Conservation (phyloP, 2,113 vertebrate species). For the Rynchops niger region DNA sequence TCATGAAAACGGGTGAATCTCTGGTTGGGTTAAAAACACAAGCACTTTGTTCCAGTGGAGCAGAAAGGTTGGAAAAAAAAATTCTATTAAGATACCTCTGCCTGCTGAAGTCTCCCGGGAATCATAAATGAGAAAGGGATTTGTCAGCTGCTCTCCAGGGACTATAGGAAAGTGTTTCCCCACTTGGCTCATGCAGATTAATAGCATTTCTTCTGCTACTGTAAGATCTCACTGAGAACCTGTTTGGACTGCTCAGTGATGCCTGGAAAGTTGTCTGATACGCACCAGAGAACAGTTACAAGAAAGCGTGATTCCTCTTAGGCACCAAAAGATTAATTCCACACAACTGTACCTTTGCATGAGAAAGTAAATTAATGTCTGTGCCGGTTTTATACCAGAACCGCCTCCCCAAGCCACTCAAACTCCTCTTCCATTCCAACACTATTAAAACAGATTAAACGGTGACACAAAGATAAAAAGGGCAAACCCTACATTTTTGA, state of each 20-base stretch:
- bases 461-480: background rate
- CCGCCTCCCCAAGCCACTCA: background rate
- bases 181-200: background rate
- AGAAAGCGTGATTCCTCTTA: background rate
- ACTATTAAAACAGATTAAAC: background rate
- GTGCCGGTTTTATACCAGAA: background rate
- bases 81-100: background rate
- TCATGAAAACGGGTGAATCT: background rate
- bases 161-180: background rate
- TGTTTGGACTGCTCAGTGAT: background rate
- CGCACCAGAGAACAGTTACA: background rate
- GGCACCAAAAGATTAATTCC: background rate
- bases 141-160: background rate
- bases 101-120: background rate
- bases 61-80: background rate
- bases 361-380: background rate
- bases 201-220: background rate
- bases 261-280: background rate
- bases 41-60: background rate
- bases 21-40: background rate
- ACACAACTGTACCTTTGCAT: background rate
- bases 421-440: background rate
- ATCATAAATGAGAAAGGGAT: background rate
- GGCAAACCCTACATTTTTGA: background rate
- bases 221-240: background rate